Evolutionary conservation across 2,797 vertebrate species (phyloP).

Genomic region (Emys orbicularis): DNA sequence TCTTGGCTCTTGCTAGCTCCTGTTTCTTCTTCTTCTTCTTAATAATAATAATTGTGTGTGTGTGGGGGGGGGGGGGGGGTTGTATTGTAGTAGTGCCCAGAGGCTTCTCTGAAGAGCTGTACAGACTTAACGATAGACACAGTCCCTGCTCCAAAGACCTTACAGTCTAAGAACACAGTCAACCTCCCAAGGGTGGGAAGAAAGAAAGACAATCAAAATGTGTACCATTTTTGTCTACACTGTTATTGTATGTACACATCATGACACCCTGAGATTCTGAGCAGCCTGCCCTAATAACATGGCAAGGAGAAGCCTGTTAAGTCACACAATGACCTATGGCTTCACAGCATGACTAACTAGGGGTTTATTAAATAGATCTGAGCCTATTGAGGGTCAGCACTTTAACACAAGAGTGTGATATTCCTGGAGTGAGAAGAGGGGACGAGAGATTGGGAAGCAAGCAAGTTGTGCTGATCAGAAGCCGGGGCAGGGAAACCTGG

Average conservation of each 20-base stretch:
- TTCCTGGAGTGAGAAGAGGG: neutral
- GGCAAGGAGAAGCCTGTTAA: no score
- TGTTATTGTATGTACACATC: no score
- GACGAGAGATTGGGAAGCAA: neutral
- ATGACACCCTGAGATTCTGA: no score
- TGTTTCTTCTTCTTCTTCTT: constrained; percentile 27
- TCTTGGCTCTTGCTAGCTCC: constrained; percentile 33
- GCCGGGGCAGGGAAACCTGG: neutral
- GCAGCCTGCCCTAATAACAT: no score
- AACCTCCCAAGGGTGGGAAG: neutral
- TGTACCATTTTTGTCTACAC: neutral
- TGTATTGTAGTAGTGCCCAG: no score
- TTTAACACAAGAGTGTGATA: neutral
- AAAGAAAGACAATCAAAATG: neutral
- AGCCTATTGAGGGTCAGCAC: neutral
- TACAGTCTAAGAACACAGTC: neutral
- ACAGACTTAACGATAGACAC: no score
- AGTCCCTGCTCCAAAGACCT: neutral
- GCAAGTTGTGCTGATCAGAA: neutral
- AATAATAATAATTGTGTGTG: no score
- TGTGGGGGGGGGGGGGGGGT: no score
- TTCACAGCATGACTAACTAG: neutral
- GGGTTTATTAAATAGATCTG: no score
- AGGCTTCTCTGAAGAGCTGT: no score
- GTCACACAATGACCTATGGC: no score